A percentile compares a stretch with the other conserved stretches of the same genome.
These are phyloP conservation scores for Tolypeutes matacus DNA, from an alignment of 2,797 vertebrate genomes.

Conservation along the genomic window DNA sequence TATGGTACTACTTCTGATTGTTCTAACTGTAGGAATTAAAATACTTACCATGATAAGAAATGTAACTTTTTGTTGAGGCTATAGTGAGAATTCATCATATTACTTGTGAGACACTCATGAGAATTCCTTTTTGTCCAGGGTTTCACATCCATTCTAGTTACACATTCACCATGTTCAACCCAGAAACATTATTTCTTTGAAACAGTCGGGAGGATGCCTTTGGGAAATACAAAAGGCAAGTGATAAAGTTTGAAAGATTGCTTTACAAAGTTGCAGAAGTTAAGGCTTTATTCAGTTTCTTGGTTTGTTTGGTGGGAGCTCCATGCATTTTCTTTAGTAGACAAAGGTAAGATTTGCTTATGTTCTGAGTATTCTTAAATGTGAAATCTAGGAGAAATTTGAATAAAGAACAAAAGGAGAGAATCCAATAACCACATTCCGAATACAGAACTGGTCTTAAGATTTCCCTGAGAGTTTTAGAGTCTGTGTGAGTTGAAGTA, in stretches of 20 bases:
- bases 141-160: neutral
- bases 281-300: neutral
- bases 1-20: constrained; percentile 12
- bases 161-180: neutral
- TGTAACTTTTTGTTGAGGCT: neutral
- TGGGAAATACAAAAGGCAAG: constrained; percentile 27
- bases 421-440: neutral
- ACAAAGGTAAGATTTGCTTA: neutral
- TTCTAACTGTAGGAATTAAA: constrained; percentile 19
- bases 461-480: neutral
- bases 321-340: neutral
- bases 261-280: neutral
- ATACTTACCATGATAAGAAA: neutral
- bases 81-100: constrained; percentile 15
- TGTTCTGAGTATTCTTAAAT: neutral
- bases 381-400: neutral
- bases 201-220: neutral
- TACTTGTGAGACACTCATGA: neutral
- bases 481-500: neutral
- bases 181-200: constrained; percentile 24
- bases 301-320: too few species aligned
- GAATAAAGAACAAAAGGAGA: neutral
- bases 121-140: constrained; percentile 30
- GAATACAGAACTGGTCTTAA: rapidly evolving
- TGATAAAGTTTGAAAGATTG: neutral